Base-by-base conservation (phyloP, 1,140 invertebrate genomes). In the Trachymyrmex septentrionalis region DNA sequence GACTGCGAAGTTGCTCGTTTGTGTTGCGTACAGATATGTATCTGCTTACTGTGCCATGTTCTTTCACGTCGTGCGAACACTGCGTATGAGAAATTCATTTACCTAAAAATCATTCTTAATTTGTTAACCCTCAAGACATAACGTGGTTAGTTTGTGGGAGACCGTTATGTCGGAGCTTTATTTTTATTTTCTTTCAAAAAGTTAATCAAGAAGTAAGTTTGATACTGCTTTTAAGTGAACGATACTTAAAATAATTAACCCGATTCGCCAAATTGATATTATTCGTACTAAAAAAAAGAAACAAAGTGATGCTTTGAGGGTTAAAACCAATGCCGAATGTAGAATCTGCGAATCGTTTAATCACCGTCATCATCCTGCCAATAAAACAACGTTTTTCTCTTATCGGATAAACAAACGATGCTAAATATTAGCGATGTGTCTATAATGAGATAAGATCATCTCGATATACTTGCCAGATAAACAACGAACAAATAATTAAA, bases 1-100 rank as follows among this genome's bases (percentile, higher is more conserved):
- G 88, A 89, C 59, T 86, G 73, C 64, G 44, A 80, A 50, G 64
- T 86, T 88, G 88, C 59, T 88, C 61, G 87, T 89, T 89, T 89
- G 88, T 88, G 66, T 61, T 48, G 53, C 24, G 24, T 75, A 34
- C 14, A 12, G 5, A 73, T 48, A 50, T 84, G 9, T 75, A 44
- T n/a, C n/a, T 34, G 80, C 69, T 61, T 75, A 73, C 30, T 72
- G 67, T 72, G 53, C 55, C 38, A 75, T 75, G n/a, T 73, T 84
- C 57, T 9, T 63, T 84, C 44, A 84, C 16, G 7, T 55, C 55
- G 67, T 16, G 67, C 80, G 4, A 75, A 21, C n/a, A 10, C 38
- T 44, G 38, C 38, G 38, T 44, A 44, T 44, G 14, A 50, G 12
- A 75, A 61, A 63, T 50, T 30, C 21, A 59, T 44, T 81, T 71